Evolutionary conservation across 2,797 vertebrate genomes (phyloP).

Genomic region (Glyptemys insculpta): DNA sequence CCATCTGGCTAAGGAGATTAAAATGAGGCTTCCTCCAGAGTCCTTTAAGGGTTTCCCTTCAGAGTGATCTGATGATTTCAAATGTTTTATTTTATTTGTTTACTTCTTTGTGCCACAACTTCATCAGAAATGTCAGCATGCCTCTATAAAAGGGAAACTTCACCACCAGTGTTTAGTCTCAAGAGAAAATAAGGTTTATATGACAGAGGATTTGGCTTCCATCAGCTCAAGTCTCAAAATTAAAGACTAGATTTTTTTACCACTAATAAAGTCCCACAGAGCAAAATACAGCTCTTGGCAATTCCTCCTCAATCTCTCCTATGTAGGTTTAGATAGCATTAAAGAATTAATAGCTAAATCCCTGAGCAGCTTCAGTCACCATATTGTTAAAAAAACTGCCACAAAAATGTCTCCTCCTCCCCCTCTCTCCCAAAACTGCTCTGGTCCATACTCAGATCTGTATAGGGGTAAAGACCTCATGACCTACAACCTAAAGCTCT

Average conservation of each 20-base stretch:
- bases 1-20: neutral
- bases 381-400: neutral
- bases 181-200: neutral
- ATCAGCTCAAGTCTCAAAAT: neutral
- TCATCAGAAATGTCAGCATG: neutral
- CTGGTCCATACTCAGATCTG: neutral
- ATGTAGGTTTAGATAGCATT: neutral
- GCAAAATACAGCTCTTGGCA: neutral
- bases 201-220: neutral
- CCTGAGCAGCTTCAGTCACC: neutral
- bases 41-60: neutral
- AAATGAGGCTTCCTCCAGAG: neutral
- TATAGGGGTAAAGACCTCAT: neutral
- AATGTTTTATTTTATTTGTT: neutral
- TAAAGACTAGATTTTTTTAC: neutral
- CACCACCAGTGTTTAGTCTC: neutral
- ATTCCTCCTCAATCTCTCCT: neutral
- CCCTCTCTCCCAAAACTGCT: neutral
- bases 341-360: neutral
- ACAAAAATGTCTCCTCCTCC: neutral
- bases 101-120: neutral
- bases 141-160: neutral
- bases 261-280: neutral
- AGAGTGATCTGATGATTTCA: neutral
- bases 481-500: neutral